Evolutionary conservation across 2,888 invertebrate species (phyloP), one percentile per base, ranked within the genome.

Genomic region (Phytoseiulus persimilis): DNA sequence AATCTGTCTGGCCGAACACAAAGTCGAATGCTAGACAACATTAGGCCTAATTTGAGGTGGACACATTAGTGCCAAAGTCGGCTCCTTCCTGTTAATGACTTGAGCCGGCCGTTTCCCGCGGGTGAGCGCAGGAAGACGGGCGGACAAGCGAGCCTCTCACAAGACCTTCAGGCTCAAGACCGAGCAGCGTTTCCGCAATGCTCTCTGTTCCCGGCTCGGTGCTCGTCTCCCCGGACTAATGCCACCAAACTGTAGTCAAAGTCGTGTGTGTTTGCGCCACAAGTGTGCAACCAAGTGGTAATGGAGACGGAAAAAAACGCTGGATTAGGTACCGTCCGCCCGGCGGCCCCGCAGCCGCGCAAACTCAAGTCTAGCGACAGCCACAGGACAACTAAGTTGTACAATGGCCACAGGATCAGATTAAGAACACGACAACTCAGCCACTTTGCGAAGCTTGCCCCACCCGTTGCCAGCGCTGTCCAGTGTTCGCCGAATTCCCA

Each of bases 1-100:
- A 65, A 65, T 65, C 65, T 65, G 65, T 65, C 65, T 65, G 9
- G 65, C 65, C 65, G 65, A 14, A 65, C 65, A 65, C 65, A 65
- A 65, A 65, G 23, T 65, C 65, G 65, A 65, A 65, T 28, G 2
- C 65, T 28, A 87, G 87, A 45, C 32, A 9, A 87, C 87, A 87
- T 87, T 33, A 87, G 87, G 87, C 87, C 87, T 87, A 87, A 87
- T 87, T 87, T 87, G 87, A 87, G 87, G 87, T 87, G 87, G 87
- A 33, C 87, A 87, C 87, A 87, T 87, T 87, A 87, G 32, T 87
- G 87, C 23, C 39, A 39, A n/a, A 87, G 45, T 28, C 31, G 39
- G 65, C 65, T 65, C 65, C 65, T 3, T 65, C 65, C 87, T 45
- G 87, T 87, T 87, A 87, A 87, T 87, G 87, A 45, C 87, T 33